Evolutionary conservation across 2,113 vertebrate genomes (phyloP).

Genomic region (Colius striatus): DNA sequence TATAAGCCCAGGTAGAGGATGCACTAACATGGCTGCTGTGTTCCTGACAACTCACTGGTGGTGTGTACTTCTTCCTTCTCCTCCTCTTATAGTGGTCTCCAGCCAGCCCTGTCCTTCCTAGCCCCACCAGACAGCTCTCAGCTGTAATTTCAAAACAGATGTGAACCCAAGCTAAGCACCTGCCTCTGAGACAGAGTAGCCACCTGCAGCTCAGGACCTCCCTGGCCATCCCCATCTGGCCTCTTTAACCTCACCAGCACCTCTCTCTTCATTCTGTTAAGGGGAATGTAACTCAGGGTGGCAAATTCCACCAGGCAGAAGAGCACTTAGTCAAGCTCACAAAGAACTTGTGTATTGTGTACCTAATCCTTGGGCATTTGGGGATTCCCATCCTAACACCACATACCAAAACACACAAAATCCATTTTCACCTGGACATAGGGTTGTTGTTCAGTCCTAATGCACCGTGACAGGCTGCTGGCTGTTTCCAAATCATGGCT

Average conservation of each 20-base stretch:
- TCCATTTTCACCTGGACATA: background rate
- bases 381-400: conserved; percentile 31
- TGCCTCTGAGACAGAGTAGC: background rate
- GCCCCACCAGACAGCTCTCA: background rate
- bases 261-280: background rate
- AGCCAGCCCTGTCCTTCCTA: background rate
- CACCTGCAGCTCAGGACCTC: background rate
- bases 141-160: background rate
- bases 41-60: fast-evolving
- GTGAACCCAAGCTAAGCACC: background rate
- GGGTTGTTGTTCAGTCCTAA: conserved; percentile 25
- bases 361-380: conserved; percentile 11
- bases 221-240: background rate
- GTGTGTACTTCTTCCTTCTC: background rate
- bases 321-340: background rate
- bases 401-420: conserved; percentile 3
- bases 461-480: background rate
- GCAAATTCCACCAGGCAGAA: conserved; percentile 22
- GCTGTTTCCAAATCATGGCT: background rate
- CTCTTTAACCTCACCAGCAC: fast-evolving
- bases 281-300: background rate
- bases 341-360: background rate
- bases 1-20: fast-evolving
- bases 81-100: background rate
- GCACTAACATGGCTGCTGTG: background rate